Evolutionary conservation across 2,888 invertebrate species (phyloP), one percentile per base, ranked within the genome.

Genomic region (Oligia fasciuncula): DNA sequence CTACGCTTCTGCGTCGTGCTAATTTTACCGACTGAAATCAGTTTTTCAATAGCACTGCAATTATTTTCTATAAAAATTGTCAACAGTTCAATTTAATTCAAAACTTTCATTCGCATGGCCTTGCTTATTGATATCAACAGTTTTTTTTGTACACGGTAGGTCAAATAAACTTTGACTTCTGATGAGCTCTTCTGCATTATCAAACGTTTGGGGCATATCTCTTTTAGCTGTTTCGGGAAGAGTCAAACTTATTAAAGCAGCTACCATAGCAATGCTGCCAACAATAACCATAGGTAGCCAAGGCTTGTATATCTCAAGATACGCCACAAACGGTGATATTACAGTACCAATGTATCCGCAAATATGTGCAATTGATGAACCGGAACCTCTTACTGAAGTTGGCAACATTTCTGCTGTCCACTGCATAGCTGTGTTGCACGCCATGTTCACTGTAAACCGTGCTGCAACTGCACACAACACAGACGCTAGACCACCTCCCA

Each of bases 401-500:
- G 96, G 95, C n/a, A 96, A 82, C 70, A 95, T 84, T 83, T 96
- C 95, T 5, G 95, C 94, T 19, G 92, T 89, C 96, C 95, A 95
- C 73, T 95, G 95, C 81, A 94, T 89, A 3, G 88, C 85, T 14
- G 92, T 90, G 76, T 93, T 94, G 43, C 85, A 88, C 4, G 92
- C 88, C 91, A 95, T 95, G 72, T 95, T 95, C 0, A 95, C 89
- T 8, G 87, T 82, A 88, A 95, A 95, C 51, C 95, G 92, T 8
- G 95, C 93, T n/a, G 93, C 79, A 4, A 95, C 89, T n/a, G 95
- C 94, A 80, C 94, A 95, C 13, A 93, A 29, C 0, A 95, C 94
- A 0, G 95, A 93, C 1, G 91, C 87, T 54, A 94, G 71, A 2
- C 95, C 95, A 57, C 86, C 89, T 4, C 90, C 89, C 0, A 93